These are phyloP conservation scores for Branchinecta lindahli DNA, from an alignment of 1,140 invertebrate genomes.

Conservation along the genomic window DNA sequence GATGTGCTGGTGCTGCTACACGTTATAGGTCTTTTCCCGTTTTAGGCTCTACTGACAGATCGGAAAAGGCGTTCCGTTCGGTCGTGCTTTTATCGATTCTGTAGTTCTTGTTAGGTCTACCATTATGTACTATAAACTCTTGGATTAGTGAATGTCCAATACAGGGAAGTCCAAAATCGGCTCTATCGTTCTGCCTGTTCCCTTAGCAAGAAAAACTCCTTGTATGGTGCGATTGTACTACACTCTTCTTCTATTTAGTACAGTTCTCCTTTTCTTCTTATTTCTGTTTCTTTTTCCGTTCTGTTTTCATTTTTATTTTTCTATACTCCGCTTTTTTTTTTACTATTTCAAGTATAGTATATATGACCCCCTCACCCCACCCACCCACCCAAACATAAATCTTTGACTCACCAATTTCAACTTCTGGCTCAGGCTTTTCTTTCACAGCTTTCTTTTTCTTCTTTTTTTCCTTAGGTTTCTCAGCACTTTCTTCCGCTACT, in stretches of 20 bases:
- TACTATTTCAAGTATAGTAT: too few species aligned
- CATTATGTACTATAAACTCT: not conserved
- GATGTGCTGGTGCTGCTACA: not conserved
- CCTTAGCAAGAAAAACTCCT: not conserved
- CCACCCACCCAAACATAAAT: too few species aligned
- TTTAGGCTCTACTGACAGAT: not conserved
- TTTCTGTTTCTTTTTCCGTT: too few species aligned
- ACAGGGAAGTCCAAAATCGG: not conserved
- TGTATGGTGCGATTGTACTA: not conserved
- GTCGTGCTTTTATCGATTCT: not conserved
- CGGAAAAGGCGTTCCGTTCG: not conserved
- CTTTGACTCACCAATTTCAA: too few species aligned
- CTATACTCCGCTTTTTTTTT: too few species aligned
- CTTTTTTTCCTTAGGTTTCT: too few species aligned
- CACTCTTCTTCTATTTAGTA: not conserved
- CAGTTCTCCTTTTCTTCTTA: too few species aligned
- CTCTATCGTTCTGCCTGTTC: not conserved
- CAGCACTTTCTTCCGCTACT: too few species aligned
- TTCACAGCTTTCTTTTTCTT: too few species aligned
- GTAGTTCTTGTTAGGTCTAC: not conserved
- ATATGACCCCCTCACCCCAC: too few species aligned
- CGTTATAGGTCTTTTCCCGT: constrained; percentile 1
- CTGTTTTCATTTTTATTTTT: too few species aligned
- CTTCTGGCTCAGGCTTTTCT: too few species aligned
- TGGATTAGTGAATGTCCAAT: constrained; percentile 3